Conservation (phyloP, 2,113 vertebrate species). For the Onychostoma macrolepis region DNA sequence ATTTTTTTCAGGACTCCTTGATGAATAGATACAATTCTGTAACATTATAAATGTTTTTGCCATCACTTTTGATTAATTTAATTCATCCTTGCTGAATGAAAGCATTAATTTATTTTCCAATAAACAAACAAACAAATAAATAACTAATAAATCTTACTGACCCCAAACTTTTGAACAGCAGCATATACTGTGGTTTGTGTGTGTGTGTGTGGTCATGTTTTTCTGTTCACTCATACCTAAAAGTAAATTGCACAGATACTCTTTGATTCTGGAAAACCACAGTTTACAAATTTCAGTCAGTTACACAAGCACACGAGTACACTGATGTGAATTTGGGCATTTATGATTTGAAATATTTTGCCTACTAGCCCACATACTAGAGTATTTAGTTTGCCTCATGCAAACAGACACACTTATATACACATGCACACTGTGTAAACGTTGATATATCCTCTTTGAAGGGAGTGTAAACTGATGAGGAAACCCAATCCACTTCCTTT, state of each 20-base stretch:
- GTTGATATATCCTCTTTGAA: constrained; percentile 32
- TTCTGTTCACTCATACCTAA: not conserved
- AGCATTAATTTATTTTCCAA: not conserved
- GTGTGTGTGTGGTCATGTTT: not conserved
- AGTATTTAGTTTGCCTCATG: constrained; percentile 8
- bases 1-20: not conserved
- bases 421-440: constrained; percentile 20
- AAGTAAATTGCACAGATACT: not conserved
- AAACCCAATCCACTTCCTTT: constrained; percentile 38
- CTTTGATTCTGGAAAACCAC: not conserved
- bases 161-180: not conserved
- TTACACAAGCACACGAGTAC: not conserved
- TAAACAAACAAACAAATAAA: not conserved
- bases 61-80: not conserved
- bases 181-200: not conserved
- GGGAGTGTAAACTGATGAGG: constrained; percentile 39
- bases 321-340: not conserved
- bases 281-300: not conserved
- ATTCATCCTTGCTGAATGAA: not conserved
- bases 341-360: constrained; percentile 32
- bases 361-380: not conserved
- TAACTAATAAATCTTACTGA: not conserved
- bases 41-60: not conserved
- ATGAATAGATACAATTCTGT: not conserved
- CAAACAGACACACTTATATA: constrained; percentile 12